Base-by-base conservation (phyloP, 2,888 invertebrate species). In the Petrolisthes cinctipes region DNA sequence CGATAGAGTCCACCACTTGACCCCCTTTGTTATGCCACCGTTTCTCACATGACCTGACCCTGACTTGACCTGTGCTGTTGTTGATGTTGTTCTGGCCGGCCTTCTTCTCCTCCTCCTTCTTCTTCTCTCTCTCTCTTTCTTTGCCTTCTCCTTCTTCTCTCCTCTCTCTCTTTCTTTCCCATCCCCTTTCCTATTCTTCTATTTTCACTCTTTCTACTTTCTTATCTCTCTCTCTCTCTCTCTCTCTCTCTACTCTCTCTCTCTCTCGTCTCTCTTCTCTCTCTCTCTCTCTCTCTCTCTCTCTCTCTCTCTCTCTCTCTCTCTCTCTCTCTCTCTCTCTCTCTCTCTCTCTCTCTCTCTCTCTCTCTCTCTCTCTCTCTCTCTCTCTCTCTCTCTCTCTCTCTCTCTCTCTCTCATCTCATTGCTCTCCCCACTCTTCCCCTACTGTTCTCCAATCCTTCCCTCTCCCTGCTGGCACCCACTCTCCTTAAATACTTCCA, bases 261-360 rank as follows among this genome's bases (percentile, higher is more conserved):
- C 54, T 17, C 54, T 78, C 4, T 7, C 51, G 51, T 6, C 57
- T 4, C 68, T 68, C 68, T 4, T 51, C 53, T 17, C n/a, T 7
- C 61, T 61, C 61, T 61, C 7, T 61, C 61, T 61, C 61, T 61
- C 6, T 9, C 14, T 61, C 14, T 14, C 61, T 6, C 61, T 6
- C 14, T 14, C 14, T 14, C 61, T 9, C 7, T 61, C 68, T 23
- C n/a, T 53, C 2, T 66, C 66, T 82, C 53, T 23, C 68, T 6
- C n/a, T 37, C 71, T 4, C 71, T 53, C 1, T n/a, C 68, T 68
- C 71, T 82, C 68, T 51, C 37, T 82, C 82, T 53, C 73, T 51
- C 51, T 56, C 68, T 78, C 78, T 56, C 51, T 83, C 83, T 20
- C 71, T 17, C 68, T 20, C 68, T 61, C 54, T 23, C 82, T 51